Percentiles rank a stretch among this genome's conserved stretches.
These are phyloP conservation scores for Marcusenius ussheri DNA, from an alignment of 2,113 vertebrate species.

Conservation along the genomic window DNA sequence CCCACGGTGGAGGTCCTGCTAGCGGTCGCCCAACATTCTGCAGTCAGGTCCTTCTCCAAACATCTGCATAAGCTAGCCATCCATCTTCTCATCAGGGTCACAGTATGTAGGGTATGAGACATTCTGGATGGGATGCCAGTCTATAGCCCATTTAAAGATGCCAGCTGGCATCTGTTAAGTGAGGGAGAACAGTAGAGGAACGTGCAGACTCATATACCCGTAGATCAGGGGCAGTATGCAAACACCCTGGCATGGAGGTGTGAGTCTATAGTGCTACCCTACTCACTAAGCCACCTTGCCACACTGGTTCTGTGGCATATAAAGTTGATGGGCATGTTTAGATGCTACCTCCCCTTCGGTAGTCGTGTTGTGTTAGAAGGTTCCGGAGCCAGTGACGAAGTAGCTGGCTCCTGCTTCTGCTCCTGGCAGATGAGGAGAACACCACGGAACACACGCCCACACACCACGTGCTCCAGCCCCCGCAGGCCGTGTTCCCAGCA, in stretches of 20 bases:
- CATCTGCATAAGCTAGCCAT: neutral
- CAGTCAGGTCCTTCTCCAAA: neutral
- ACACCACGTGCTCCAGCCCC: constrained; percentile 88
- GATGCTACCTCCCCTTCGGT: neutral
- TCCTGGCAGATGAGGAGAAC: constrained; percentile 80
- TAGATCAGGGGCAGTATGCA: neutral
- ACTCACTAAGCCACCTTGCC: neutral
- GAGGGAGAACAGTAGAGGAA: neutral
- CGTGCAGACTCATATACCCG: neutral
- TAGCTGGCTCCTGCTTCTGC: neutral
- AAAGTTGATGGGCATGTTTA: neutral
- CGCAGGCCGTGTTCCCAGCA: constrained; percentile 94
- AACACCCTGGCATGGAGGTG: neutral
- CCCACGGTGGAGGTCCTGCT: neutral
- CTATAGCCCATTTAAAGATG: neutral
- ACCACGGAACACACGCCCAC: constrained; percentile 91
- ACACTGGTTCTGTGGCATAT: neutral
- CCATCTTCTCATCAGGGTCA: neutral
- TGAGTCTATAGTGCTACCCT: neutral
- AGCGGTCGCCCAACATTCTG: neutral
- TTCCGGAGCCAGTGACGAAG: neutral
- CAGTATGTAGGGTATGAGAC: neutral
- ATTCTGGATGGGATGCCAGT: neutral
- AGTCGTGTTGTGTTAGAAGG: neutral
- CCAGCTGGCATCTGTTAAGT: neutral